A percentile compares a stretch with the other conserved stretches of the same genome.
These are phyloP conservation scores for Athalia cordata DNA, from an alignment of 2,888 invertebrate genomes.

Conservation along the genomic window DNA sequence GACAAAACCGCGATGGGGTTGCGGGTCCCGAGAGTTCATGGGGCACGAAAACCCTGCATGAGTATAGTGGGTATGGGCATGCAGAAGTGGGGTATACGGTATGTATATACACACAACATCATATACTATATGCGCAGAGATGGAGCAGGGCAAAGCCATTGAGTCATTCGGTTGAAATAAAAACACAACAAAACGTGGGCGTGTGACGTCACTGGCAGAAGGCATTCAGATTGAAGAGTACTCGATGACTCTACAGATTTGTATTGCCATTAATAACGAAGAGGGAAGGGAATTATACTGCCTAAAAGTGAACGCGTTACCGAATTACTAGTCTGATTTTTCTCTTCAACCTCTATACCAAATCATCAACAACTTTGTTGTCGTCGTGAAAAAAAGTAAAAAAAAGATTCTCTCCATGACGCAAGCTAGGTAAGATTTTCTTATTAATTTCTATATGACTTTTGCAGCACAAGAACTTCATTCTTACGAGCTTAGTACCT, in stretches of 20 bases:
- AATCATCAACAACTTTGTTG: no score
- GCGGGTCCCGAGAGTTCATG: conserved; percentile 46
- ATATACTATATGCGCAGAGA: background rate
- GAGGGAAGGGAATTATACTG: conserved; percentile 51
- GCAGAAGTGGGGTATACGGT: background rate
- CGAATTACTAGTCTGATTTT: no score
- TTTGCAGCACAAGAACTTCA: no score
- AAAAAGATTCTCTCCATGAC: background rate
- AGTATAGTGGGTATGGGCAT: background rate
- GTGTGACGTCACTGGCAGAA: conserved; percentile 72
- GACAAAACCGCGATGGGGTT: conserved; percentile 39
- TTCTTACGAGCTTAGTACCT: no score
- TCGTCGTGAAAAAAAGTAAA: background rate
- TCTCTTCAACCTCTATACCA: no score
- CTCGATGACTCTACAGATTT: conserved; percentile 73
- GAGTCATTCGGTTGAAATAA: conserved; percentile 71
- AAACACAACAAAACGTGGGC: conserved; percentile 63
- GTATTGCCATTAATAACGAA: conserved; percentile 73
- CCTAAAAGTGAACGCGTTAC: conserved; percentile 51
- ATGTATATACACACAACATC: background rate
- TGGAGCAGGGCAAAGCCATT: conserved; percentile 62
- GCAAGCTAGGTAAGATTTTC: no score
- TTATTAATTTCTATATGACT: no score
- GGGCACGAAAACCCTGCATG: background rate
- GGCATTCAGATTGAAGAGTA: conserved; percentile 73